Percentiles rank a stretch among this genome's conserved stretches.
These are phyloP conservation scores for Metalampra italica DNA, from an alignment of 2,888 invertebrate species.

Conservation along the genomic window DNA sequence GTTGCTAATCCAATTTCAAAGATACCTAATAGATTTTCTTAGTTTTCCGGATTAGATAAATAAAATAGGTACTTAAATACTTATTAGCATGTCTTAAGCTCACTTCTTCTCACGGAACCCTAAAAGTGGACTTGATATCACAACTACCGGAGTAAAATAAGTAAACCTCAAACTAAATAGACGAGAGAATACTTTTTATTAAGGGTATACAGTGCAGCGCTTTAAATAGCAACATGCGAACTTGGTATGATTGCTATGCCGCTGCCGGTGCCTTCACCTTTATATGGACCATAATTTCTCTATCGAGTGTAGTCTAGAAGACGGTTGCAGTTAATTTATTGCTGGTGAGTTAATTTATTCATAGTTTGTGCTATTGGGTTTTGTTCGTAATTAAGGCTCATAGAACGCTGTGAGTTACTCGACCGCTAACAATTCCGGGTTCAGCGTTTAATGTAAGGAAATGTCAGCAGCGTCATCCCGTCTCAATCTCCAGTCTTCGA, in stretches of 20 bases:
- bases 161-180: slow-evolving; percentile 26
- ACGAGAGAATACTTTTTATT: slow-evolving; percentile 17
- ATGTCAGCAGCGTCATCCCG: slow-evolving; percentile 59
- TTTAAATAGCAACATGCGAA: slow-evolving; percentile 36
- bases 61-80: too few species aligned
- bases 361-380: too few species aligned
- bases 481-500: slow-evolving; percentile 46
- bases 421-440: slow-evolving; percentile 48
- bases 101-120: slow-evolving; percentile 23
- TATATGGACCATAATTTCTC: slow-evolving; percentile 26
- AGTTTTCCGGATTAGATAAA: too few species aligned
- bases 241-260: slow-evolving; percentile 9
- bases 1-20: too few species aligned
- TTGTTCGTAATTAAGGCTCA: too few species aligned
- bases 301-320: slow-evolving; percentile 6
- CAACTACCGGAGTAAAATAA: slow-evolving; percentile 21
- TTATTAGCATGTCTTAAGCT: too few species aligned
- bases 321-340: too few species aligned
- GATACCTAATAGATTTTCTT: too few species aligned
- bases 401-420: too few species aligned
- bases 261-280: slow-evolving; percentile 23
- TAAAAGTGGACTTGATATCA: slow-evolving; percentile 25
- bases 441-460: slow-evolving; percentile 54
- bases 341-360: too few species aligned
- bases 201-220: slow-evolving; percentile 10